Conservation (phyloP, 2,888 invertebrate genomes). For the Coremacera marginata region DNA sequence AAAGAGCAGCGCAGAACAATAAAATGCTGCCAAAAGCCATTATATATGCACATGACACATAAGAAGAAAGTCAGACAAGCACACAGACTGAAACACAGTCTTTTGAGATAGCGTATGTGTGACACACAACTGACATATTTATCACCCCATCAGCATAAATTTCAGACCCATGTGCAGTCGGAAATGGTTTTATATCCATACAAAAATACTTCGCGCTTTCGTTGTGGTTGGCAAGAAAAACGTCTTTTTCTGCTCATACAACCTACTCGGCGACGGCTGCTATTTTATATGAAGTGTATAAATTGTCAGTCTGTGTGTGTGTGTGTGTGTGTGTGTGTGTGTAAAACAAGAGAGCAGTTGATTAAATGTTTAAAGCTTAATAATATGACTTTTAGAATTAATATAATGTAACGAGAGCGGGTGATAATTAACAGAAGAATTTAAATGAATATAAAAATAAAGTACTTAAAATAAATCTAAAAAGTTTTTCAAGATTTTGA, state of each 20-base stretch:
- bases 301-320: background rate
- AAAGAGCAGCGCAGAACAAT: background rate
- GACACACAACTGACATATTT: slow-evolving; percentile 25
- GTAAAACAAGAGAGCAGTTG: too few species aligned
- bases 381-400: too few species aligned
- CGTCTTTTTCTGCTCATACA: too few species aligned
- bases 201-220: slow-evolving; percentile 7
- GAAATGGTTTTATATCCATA: slow-evolving; percentile 21
- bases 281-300: background rate
- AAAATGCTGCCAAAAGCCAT: slow-evolving; percentile 13
- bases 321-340: too few species aligned
- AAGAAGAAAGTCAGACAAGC: background rate
- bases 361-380: too few species aligned
- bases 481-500: too few species aligned
- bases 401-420: too few species aligned
- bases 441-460: too few species aligned
- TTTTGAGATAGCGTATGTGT: background rate
- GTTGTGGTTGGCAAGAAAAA: slow-evolving; percentile 7
- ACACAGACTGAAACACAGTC: background rate
- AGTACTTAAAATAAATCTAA: too few species aligned
- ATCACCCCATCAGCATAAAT: slow-evolving; percentile 25
- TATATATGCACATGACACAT: background rate
- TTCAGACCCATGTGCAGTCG: slow-evolving; percentile 10
- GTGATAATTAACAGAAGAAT: too few species aligned
- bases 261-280: too few species aligned